These are phyloP conservation scores for Lepus timidus DNA, from an alignment of 2,113 vertebrate species.

Conservation along the genomic window DNA sequence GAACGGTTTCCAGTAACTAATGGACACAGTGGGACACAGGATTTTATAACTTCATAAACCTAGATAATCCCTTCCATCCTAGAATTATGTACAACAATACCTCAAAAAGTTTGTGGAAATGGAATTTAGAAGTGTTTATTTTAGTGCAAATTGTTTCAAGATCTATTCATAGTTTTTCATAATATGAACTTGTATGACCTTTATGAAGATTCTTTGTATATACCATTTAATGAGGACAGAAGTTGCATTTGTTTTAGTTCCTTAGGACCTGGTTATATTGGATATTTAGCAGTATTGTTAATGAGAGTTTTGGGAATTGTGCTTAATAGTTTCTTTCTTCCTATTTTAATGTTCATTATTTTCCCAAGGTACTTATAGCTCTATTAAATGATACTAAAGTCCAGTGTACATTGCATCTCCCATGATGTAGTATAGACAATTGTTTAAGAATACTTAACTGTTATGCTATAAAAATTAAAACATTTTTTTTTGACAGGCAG, in stretches of 20 bases:
- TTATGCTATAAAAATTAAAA: not conserved
- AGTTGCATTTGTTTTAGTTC: not conserved
- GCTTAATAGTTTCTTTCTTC: not conserved
- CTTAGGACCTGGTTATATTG: not conserved
- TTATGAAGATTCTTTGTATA: too few relatives aligned
- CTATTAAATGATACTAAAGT: not conserved
- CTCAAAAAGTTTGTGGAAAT: too few relatives aligned
- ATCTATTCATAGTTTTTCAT: too few relatives aligned
- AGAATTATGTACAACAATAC: not conserved
- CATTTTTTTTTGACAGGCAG: too few relatives aligned
- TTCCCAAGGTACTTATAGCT: not conserved
- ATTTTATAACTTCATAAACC: not conserved
- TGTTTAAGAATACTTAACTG: slow-evolving; percentile 8
- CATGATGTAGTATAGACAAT: not conserved
- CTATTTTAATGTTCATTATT: not conserved
- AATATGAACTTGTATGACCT: too few relatives aligned
- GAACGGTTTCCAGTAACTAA: not conserved
- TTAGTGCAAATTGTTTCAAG: too few relatives aligned
- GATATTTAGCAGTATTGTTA: not conserved
- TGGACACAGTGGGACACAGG: not conserved
- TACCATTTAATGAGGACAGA: not conserved
- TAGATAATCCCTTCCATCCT: not conserved
- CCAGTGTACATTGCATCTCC: not conserved
- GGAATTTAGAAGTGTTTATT: too few relatives aligned
- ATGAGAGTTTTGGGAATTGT: not conserved